Base-by-base conservation (phyloP, 2,797 vertebrate genomes). In the Phrynocephalus guinanensis region DNA sequence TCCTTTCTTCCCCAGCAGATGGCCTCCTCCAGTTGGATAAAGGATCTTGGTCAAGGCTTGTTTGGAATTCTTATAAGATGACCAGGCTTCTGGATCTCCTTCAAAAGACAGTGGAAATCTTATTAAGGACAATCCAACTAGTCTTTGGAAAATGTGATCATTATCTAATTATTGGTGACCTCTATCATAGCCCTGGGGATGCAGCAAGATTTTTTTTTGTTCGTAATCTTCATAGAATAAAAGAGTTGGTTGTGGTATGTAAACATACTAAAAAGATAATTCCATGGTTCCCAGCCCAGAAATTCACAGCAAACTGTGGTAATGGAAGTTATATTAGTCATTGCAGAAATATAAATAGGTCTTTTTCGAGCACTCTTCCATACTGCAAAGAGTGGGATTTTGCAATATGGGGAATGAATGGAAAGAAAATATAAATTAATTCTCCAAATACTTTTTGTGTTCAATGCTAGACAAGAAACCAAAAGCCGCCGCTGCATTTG, bases 51-150 rank as follows among this genome's bases (percentile, higher is more conserved):
- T 79, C 68, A 3, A 13, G 11, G 72, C 63, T 88, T 81, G 72
- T 26, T 78, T 15, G 1, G 11, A 26, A 26, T 85, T 18, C n/a
- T 11, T 2, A 48, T 26, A 84, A 33, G 76, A 88, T 80, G 81
- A 75, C 70, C 26, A 3, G 6, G 13, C 60, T 83, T 72, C 1
- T 5, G 38, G 22, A 3, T 38, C 86, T 84, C 26, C 1, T 90
- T 86, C n/a, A 91, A 80, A 80, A 73, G 0, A 16, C n/a, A 82
- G 16, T 24, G 48, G 50, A 48, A 79, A 87, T 86, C 60, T 66
- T 70, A 89, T 89, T 88, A 88, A 75, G 52, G 78, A n/a, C 77
- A 89, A 85, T 6, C 30, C 81, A 83, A 83, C 81, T 63, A 89
- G 60, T 30, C n/a, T 84, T 91, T 88, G 22, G 30, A 79, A 90